Evolutionary conservation across 2,113 vertebrate species (phyloP).

Genomic region (Terrapene triunguis): DNA sequence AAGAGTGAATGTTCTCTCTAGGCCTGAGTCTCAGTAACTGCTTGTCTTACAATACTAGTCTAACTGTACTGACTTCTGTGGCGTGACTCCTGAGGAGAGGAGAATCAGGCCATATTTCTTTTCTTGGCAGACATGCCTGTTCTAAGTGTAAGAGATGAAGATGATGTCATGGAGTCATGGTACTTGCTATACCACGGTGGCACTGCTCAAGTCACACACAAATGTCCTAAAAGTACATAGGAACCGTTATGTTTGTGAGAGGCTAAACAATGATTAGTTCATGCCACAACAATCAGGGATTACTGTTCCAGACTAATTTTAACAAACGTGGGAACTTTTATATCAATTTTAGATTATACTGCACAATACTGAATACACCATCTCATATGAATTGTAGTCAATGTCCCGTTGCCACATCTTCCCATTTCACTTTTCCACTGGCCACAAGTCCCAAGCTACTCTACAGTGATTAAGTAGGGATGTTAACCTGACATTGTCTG

Average conservation of each 20-base stretch:
- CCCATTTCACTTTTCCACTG: neutral
- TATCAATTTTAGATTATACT: neutral
- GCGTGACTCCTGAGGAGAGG: neutral
- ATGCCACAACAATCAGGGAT: neutral
- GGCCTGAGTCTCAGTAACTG: neutral
- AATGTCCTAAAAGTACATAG: conserved; percentile 4
- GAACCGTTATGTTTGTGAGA: neutral
- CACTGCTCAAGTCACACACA: neutral
- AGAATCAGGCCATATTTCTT: conserved; percentile 8
- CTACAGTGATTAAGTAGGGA: neutral
- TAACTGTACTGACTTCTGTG: neutral
- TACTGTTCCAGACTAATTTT: neutral
- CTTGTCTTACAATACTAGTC: neutral
- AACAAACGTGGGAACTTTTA: neutral
- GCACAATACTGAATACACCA: neutral
- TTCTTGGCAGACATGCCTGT: conserved; percentile 50
- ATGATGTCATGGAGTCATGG: conserved; percentile 47
- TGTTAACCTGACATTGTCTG: neutral
- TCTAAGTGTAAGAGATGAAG: conserved; percentile 10
- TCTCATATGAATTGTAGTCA: neutral
- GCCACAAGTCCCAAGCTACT: neutral
- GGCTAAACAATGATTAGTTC: rapidly evolving
- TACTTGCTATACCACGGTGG: conserved; percentile 18
- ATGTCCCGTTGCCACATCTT: neutral
- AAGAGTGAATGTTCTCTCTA: neutral